Evolutionary conservation across 1,140 invertebrate genomes (phyloP), one percentile per base, ranked within the genome.

Genomic region (Pseudomyrmex gracilis): DNA sequence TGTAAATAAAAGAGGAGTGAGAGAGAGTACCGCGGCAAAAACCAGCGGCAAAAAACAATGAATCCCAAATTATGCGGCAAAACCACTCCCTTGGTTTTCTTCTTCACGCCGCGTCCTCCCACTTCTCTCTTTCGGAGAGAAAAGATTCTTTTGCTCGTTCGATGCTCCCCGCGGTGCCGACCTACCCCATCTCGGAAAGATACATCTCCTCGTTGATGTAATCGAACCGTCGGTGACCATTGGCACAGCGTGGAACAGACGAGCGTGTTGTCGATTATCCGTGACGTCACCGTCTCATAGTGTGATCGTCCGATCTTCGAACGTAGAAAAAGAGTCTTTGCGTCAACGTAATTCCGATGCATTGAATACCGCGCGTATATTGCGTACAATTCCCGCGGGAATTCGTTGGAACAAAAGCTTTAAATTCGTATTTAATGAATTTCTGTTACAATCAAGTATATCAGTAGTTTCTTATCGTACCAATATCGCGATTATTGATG

Each of bases 171-270:
- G 12, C 68, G 63, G 68, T 60, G 68, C 20, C 15, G 34, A 74
- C 57, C 24, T 60, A 45, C 47, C 84, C 24, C 47, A 51, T 47
- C 51, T 45, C 34, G 22, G 10, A 24, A 22, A 5, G 34, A 43
- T 80, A 70, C 57, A 85, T 73, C 60, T 80, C 9, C 45, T n/a
- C 24, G 57, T 71, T 24, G 74, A 57, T 47, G n/a, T 82, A 80
- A 86, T 73, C 77, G 74, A 80, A 67, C 24, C 64, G 73, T 57
- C 64, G 34, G 49, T 61, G 85, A 86, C 34, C 73, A 43, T 86
- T 86, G 66, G 68, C 34, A 60, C n/a, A 47, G 78, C 58, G 57
- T 85, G 73, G 66, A 85, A 77, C 83, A 55, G 63, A 49, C 24
- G 20, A 43, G 53, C 45, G 20, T 34, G 51, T 7, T 22, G 24